Evolutionary conservation across 2,113 vertebrate genomes (phyloP).

Genomic region (Empidonax traillii): DNA sequence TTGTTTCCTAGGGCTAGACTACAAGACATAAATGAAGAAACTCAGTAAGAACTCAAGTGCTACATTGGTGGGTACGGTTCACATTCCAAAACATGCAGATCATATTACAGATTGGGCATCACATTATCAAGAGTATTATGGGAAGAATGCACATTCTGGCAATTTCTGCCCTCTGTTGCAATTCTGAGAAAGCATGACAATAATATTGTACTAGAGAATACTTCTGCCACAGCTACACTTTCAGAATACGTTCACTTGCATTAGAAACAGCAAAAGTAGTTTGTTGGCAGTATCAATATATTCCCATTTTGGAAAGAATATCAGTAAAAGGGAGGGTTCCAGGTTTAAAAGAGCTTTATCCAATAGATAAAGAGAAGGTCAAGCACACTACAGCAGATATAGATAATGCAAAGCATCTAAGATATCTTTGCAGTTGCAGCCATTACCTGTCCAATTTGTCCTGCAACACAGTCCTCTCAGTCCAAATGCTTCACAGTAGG

Average conservation of each 20-base stretch:
- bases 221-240: neutral
- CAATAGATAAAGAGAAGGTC: neutral
- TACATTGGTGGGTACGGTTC: neutral
- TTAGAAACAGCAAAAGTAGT: neutral
- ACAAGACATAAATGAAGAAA: neutral
- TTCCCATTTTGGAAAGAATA: neutral
- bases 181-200: neutral
- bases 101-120: neutral
- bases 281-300: neutral
- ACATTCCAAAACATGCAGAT: neutral
- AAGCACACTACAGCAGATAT: neutral
- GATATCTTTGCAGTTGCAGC: neutral
- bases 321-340: neutral
- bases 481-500: neutral
- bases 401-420: neutral
- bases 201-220: neutral
- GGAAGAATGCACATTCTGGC: neutral
- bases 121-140: neutral
- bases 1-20: conserved; percentile 16
- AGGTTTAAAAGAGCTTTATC: neutral
- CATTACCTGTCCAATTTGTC: neutral
- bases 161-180: neutral
- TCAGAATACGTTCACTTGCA: neutral
- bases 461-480: neutral
- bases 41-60: neutral